Evolutionary conservation across 2,888 invertebrate genomes (phyloP).

Genomic region (Orthonychiurus folsomi): DNA sequence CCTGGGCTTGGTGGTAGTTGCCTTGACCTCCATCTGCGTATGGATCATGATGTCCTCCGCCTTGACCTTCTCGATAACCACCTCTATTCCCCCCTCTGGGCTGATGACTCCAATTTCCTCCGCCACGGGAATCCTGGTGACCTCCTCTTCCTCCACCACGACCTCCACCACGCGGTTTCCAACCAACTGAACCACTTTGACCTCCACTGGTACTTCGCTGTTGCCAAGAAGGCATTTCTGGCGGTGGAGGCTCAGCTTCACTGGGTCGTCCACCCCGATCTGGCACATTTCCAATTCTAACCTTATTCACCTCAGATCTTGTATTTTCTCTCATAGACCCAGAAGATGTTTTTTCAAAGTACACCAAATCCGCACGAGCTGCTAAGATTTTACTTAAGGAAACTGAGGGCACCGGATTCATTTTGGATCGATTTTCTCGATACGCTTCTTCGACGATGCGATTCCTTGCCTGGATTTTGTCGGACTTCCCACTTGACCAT

Average conservation of each 20-base stretch:
- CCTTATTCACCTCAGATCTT: constrained; percentile 70
- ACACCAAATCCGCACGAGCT: constrained; percentile 70
- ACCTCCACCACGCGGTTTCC: constrained; percentile 40
- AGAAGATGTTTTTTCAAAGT: constrained; percentile 86
- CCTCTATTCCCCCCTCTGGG: constrained; percentile 30
- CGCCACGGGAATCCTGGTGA: constrained; percentile 44
- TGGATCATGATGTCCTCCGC: constrained; percentile 9
- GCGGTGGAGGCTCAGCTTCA: constrained; percentile 85
- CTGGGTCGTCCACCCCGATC: constrained; percentile 88
- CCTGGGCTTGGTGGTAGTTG: constrained; percentile 14
- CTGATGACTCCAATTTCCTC: constrained; percentile 46
- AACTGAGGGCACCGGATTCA: constrained; percentile 56
- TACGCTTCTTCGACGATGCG: constrained; percentile 58
- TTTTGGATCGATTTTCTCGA: constrained; percentile 48
- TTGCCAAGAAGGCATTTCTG: constrained; percentile 95
- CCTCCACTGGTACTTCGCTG: constrained; percentile 46
- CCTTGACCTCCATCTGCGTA: constrained; percentile 23
- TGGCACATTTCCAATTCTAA: constrained; percentile 74
- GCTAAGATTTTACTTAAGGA: constrained; percentile 70
- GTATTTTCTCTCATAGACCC: constrained; percentile 78
- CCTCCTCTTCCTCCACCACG: constrained; percentile 41
- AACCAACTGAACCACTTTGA: constrained; percentile 47
- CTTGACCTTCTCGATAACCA: constrained; percentile 7
- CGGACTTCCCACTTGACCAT: constrained; percentile 56
- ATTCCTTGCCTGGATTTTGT: constrained; percentile 63